Evolutionary conservation across 2,113 vertebrate genomes (phyloP), one percentile per base, ranked within the genome.

Genomic region (Varanus salvator): DNA sequence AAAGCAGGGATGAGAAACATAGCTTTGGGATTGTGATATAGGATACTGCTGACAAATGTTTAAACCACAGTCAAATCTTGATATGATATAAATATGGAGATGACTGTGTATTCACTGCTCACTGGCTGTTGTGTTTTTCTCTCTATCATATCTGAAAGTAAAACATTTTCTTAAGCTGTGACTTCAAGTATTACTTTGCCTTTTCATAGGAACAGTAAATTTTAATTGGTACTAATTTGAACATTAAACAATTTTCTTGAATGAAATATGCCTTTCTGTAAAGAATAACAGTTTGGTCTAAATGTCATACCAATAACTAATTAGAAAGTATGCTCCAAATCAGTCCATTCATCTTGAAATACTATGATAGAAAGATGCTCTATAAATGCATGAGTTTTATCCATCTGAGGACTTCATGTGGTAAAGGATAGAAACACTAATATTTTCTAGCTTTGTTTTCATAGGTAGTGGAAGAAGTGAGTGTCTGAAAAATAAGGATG

Each of bases 151-250:
- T 84, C 1, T 87, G 66, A 90, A 68, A 86, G 21, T 86, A 6
- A 77, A 91, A 74, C 14, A 68, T 21, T 85, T 89, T 80, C n/a
- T 91, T 27, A 50, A 66, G 0, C 31, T 84, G 50, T 15, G 21
- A 29, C 0, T 38, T 90, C 75, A 91, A 88, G 89, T 0, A 44
- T 12, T 21, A 75, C 48, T 86, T 48, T 89, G 0, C 83, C 0
- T 84, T 85, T 89, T 89, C 89, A 74, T 72, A n/a, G 87, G 91
- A 48, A 57, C 82, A 25, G 25, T 80, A 90, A 21, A 1, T 74
- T 71, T 93, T 91, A 87, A 64, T 66, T 91, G 50, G 57, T 86
- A 82, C 78, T 9, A 78, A 69, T 48, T 88, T 88, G 2, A 74
- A 8, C 69, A 78, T 69, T 86, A 86, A 6, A 14, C 0, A 0